Evolutionary conservation across 2,113 vertebrate species (phyloP).

Genomic region (Gobiocypris rarus): DNA sequence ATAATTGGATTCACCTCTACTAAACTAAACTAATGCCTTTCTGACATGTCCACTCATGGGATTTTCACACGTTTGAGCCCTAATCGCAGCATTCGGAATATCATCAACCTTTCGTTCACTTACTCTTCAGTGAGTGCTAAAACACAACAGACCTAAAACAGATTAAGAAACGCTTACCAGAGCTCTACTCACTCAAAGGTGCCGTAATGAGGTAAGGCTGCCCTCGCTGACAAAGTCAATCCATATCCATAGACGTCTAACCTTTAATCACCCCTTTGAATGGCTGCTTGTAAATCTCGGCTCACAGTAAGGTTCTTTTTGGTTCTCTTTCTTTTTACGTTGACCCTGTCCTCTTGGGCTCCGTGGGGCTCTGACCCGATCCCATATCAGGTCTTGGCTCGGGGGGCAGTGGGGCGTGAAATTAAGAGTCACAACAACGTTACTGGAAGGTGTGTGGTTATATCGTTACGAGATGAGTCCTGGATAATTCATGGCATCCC

Average conservation of each 20-base stretch:
- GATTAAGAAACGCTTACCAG: slow-evolving; percentile 14
- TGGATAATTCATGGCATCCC: slow-evolving; percentile 39
- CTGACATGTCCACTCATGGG: neutral
- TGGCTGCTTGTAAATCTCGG: neutral
- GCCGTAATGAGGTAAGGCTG: slow-evolving; percentile 6
- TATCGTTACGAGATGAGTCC: slow-evolving; percentile 31
- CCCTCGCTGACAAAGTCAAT: slow-evolving; percentile 16
- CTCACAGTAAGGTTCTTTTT: neutral
- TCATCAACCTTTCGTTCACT: slow-evolving; percentile 3
- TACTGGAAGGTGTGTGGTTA: slow-evolving; percentile 34
- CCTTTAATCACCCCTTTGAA: slow-evolving; percentile 9
- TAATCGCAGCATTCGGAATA: neutral
- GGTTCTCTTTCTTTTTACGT: slow-evolving; percentile 12
- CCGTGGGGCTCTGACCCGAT: neutral
- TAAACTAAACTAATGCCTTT: slow-evolving; percentile 3
- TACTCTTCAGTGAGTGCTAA: neutral
- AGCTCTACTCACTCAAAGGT: slow-evolving; percentile 5
- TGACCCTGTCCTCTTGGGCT: neutral
- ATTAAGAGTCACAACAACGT: slow-evolving; percentile 41
- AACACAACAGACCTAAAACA: slow-evolving; percentile 11
- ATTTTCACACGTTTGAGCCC: neutral
- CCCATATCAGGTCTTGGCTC: slow-evolving; percentile 41
- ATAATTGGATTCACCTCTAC: slow-evolving; percentile 23
- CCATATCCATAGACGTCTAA: slow-evolving; percentile 27
- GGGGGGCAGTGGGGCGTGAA: slow-evolving; percentile 20